phyloP scores from a whole-genome alignment of 2,113 vertebrate genomes.

The Pteropus alecto region DNA sequence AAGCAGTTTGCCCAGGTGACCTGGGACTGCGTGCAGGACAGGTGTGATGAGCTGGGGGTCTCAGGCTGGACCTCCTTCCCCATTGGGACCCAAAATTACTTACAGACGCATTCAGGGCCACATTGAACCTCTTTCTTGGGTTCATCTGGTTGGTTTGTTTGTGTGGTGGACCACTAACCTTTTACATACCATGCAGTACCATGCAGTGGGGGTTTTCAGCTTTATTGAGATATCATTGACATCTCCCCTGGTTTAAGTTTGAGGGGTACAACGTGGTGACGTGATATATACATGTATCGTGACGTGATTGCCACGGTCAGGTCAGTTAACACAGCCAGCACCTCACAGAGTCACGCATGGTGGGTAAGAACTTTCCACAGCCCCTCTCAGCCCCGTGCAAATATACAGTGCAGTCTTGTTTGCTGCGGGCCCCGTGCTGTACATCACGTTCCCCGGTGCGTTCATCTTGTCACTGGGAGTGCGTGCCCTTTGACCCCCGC shows the following conservation, averaged over 20 bases:
- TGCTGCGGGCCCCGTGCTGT: rapidly evolving
- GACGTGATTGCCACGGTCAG: rapidly evolving
- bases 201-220: not conserved
- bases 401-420: rapidly evolving
- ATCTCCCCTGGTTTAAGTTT: rapidly evolving
- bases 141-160: rapidly evolving
- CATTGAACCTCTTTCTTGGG: rapidly evolving
- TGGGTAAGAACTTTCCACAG: too few species aligned
- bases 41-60: not conserved
- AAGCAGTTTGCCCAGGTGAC: rapidly evolving
- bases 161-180: not conserved
- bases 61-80: not conserved
- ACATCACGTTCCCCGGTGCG: rapidly evolving
- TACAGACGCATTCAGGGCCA: rapidly evolving
- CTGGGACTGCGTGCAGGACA: rapidly evolving
- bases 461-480: rapidly evolving
- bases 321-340: rapidly evolving
- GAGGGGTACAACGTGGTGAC: rapidly evolving
- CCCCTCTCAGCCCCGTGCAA: not conserved
- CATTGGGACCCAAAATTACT: rapidly evolving
- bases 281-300: rapidly evolving
- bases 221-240: rapidly evolving
- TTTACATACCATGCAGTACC: too few species aligned
- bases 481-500: not conserved
- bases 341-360: not conserved